Base-by-base conservation (phyloP, 92 coral and sea anemone species). In the Actinostola sp. region DNA sequence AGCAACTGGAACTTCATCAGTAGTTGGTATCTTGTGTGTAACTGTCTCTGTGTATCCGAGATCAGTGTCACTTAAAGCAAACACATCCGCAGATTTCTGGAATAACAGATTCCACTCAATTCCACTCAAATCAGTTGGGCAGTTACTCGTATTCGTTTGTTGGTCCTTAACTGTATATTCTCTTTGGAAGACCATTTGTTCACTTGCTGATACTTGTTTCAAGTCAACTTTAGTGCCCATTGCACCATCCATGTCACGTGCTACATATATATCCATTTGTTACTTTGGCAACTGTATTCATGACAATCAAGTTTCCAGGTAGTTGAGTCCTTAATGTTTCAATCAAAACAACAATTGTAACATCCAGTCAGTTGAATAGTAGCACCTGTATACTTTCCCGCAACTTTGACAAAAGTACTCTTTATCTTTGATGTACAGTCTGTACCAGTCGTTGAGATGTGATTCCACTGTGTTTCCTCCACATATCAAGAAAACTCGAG, bases 151-250 rank as follows among this genome's bases (percentile, higher is more conserved):
- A 4, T 11, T 4, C 42, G 42, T 36, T 36, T 11, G 11, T 36
- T 4, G 42, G 42, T 4, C 42, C 4, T 36, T 36, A 11, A 4
- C 42, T 36, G 11, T 36, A n/a, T n/a, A n/a, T n/a, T n/a, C n/a
- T n/a, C n/a, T n/a, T n/a, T n/a, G n/a, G n/a, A n/a, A 36, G 11
- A 36, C 42, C 4, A 36, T 36, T 72, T 71, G 9, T 34, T 73
- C 42, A 36, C 11, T 36, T 11, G 11, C 42, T 36, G 42, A 36
- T 4, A 36, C 42, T 11, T 11, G 4, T 39, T 66, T 21, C 24
- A 79, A 79, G 9, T 75, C 78, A 56, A 85, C 89, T 65, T 77
- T n/a, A n/a, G n/a, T n/a, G n/a, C n/a, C n/a, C n/a, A n/a, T n/a
- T n/a, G n/a, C n/a, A n/a, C n/a, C n/a, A n/a, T n/a, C n/a, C n/a